A percentile compares a stretch with the other conserved stretches of the same genome.
Conservation (phyloP, 2,888 invertebrate genomes). For the Crossocerus cetratus region DNA sequence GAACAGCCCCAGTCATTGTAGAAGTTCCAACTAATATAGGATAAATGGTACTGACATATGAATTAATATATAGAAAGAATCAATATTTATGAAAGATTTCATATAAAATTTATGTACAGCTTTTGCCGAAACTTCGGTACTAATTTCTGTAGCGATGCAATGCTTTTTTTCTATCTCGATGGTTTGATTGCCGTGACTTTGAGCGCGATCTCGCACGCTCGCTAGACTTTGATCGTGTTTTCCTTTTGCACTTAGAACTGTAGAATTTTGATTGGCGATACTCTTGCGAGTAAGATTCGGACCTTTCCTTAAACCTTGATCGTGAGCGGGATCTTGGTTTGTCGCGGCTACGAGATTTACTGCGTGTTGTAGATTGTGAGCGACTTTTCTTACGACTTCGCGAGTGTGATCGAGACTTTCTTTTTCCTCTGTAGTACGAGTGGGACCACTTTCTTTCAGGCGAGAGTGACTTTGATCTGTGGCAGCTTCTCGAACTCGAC, state of each 20-base stretch:
- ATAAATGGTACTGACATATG: constrained; percentile 24
- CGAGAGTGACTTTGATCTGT: constrained; percentile 60
- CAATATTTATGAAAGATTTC: constrained; percentile 26
- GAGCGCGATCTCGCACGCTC: constrained; percentile 67
- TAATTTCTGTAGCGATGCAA: constrained; percentile 75
- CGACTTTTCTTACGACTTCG: constrained; percentile 60
- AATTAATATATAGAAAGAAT: constrained; percentile 42
- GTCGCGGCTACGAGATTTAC: constrained; percentile 59
- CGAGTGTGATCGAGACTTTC: constrained; percentile 63
- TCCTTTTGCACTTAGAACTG: constrained; percentile 60
- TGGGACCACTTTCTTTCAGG: constrained; percentile 62
- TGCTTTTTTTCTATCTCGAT: constrained; percentile 75
- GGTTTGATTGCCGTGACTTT: constrained; percentile 65
- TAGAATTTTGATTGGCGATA: constrained; percentile 68
- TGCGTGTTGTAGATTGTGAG: constrained; percentile 58
- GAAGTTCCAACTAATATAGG: background rate
- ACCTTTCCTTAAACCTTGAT: constrained; percentile 55
- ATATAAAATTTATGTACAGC: constrained; percentile 60
- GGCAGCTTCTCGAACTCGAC: constrained; percentile 58
- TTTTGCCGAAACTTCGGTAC: constrained; percentile 59
- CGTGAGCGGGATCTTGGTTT: constrained; percentile 60
- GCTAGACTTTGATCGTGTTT: constrained; percentile 63
- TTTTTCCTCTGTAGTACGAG: constrained; percentile 65
- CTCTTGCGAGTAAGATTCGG: constrained; percentile 60
- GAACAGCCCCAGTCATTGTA: too few species aligned